These are phyloP conservation scores for Cheilosia impressa DNA, from an alignment of 2,888 invertebrate genomes.

Conservation along the genomic window DNA sequence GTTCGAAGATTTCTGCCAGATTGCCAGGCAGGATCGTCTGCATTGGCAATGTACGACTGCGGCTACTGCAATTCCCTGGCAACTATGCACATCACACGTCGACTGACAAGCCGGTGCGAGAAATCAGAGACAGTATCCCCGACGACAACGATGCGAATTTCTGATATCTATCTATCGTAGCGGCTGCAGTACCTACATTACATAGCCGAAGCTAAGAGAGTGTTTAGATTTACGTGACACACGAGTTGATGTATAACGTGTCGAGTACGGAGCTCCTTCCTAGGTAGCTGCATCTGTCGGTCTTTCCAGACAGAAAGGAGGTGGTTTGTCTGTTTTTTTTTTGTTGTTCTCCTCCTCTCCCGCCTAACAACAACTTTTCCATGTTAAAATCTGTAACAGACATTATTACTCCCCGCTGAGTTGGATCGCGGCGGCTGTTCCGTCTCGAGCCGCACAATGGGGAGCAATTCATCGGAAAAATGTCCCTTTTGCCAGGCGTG, in stretches of 20 bases:
- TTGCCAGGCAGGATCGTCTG: conserved; percentile 20
- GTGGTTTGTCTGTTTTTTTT: background rate
- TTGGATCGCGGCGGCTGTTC: conserved; percentile 34
- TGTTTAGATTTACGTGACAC: conserved; percentile 70
- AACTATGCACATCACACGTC: conserved; percentile 22
- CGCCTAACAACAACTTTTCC: conserved; percentile 21
- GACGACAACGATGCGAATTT: conserved; percentile 33
- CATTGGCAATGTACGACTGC: conserved; percentile 3
- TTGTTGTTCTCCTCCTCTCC: background rate
- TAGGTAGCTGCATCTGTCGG: conserved; percentile 59
- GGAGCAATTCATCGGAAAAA: conserved; percentile 71
- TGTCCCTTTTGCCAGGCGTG: conserved; percentile 57
- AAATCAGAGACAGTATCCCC: conserved; percentile 33
- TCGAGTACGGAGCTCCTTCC: conserved; percentile 51
- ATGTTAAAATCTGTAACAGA: conserved; percentile 61
- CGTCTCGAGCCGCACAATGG: conserved; percentile 60
- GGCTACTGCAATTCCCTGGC: conserved; percentile 49
- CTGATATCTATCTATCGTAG: conserved; percentile 58
- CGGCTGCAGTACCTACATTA: conserved; percentile 19
- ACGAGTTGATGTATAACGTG: conserved; percentile 71
- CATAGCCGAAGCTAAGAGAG: conserved; percentile 35
- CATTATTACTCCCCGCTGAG: conserved; percentile 70
- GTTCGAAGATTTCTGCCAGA: conserved; percentile 45
- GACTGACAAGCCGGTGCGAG: conserved; percentile 7
- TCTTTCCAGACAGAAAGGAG: conserved; percentile 34